phyloP scores from a whole-genome alignment of 2,113 vertebrate genomes.

The Eulacestoma nigropectus region DNA sequence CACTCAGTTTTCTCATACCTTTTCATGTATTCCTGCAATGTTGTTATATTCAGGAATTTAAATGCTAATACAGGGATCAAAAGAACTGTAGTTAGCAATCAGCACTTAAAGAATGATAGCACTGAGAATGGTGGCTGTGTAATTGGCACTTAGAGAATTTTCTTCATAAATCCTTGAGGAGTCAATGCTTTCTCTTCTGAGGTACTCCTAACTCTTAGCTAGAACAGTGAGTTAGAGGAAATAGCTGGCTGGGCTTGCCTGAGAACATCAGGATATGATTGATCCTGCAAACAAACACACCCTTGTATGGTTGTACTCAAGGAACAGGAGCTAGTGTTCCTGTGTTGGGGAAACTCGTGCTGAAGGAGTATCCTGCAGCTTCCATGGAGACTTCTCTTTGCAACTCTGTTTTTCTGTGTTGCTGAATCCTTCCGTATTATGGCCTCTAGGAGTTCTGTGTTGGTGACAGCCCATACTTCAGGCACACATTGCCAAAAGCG shows the following conservation, averaged over 20 bases:
- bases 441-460: neutral
- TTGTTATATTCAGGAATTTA: neutral
- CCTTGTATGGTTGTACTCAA: neutral
- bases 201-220: neutral
- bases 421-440: neutral
- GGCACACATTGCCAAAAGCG: neutral
- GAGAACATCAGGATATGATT: fast-evolving
- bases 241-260: neutral
- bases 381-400: neutral
- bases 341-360: neutral
- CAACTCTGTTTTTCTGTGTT: neutral
- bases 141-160: neutral
- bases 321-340: neutral
- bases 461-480: neutral
- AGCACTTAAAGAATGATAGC: neutral
- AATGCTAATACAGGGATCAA: neutral
- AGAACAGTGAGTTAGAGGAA: neutral
- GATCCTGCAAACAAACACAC: neutral
- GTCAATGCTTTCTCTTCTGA: neutral
- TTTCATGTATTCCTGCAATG: neutral
- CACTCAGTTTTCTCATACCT: neutral
- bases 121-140: neutral
- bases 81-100: neutral
- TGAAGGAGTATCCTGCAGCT: neutral
- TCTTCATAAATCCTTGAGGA: neutral